Base-by-base conservation (phyloP, 2,888 invertebrate species). In the Tricholauxania praeusta region DNA sequence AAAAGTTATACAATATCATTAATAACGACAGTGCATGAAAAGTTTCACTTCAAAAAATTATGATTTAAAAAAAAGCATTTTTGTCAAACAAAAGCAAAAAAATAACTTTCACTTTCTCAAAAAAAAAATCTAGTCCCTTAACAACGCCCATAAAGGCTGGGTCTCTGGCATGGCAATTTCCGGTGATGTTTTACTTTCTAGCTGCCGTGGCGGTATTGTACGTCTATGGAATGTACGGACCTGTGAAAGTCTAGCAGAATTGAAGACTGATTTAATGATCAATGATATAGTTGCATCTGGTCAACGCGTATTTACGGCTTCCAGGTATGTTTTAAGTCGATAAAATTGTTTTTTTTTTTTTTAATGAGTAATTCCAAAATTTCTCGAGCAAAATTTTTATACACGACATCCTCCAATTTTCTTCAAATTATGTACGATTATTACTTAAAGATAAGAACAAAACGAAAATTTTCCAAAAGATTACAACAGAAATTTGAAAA, bases 101-200 rank as follows among this genome's bases (percentile, higher is more conserved):
- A 63, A 15, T 51, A 22, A 65, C 17, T 48, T 8, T 65, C 12
- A 17, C 10, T 51, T 28, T 65, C 7, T 49, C 2, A 10, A 39
- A 39, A 39, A 32, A 5, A 39, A 39, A 39, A 10, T 28, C n/a
- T 73, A 91, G 90, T 91, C 92, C 32, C 89, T 94, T 76, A 94
- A 93, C 88, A 93, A 93, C 87, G 95, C 95, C 65, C 96, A 96
- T 89, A 94, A 94, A 85, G 94, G 95, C 82, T 95, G 95, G 95
- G 92, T 96, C 79, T 92, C 93, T 78, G 94, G 94, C 72, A 89
- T 95, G 85, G 90, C 90, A 84, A 89, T 89, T 81, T 88, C 83
- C 75, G 87, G 88, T 74, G 86, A 88, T 87, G 88, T 91, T 65
- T 88, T 94, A 82, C 89, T 93, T 74, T 92, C 93, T 79, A 93